phyloP scores from a whole-genome alignment of 1,140 invertebrate genomes.

The Goniozus legneri region DNA sequence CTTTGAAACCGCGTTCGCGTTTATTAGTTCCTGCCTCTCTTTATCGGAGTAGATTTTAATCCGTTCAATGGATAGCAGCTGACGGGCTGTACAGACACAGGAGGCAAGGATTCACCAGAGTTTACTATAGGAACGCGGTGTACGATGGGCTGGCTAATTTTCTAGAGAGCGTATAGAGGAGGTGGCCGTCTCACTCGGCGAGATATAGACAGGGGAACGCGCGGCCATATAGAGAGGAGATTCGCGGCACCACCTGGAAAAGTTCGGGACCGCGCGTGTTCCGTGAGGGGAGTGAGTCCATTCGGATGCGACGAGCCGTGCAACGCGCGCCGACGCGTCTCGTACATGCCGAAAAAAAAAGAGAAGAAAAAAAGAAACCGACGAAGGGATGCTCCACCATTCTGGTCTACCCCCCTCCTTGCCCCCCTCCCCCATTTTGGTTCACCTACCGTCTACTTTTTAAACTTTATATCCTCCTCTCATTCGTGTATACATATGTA shows the following conservation, averaged over 20 bases:
- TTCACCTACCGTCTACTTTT: conserved; percentile 7
- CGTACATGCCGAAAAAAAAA: too few species aligned
- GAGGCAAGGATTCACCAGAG: too few species aligned
- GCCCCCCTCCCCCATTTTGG: conserved; percentile 4
- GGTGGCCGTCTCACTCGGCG: not conserved
- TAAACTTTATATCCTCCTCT: conserved; percentile 21
- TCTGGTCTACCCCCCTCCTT: conserved; percentile 15
- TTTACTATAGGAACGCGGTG: not conserved
- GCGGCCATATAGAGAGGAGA: conserved; percentile 8
- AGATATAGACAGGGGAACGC: not conserved
- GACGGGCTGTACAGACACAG: too few species aligned
- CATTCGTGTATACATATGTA: conserved; percentile 12
- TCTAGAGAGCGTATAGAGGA: conserved; percentile 21
- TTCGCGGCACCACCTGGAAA: conserved; percentile 43
- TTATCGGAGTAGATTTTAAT: too few species aligned
- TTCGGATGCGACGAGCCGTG: conserved; percentile 51
- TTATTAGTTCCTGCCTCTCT: too few species aligned
- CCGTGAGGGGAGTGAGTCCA: conserved; percentile 38
- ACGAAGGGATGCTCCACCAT: conserved; percentile 46
- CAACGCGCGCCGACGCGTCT: conserved; percentile 49
- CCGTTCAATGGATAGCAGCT: too few species aligned
- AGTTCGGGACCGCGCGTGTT: conserved; percentile 23
- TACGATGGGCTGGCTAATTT: conserved; percentile 25
- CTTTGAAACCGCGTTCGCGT: too few species aligned
- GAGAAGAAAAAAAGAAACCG: too few species aligned